Conservation (phyloP, 2,113 vertebrate genomes). For the Baryphthengus martii region DNA sequence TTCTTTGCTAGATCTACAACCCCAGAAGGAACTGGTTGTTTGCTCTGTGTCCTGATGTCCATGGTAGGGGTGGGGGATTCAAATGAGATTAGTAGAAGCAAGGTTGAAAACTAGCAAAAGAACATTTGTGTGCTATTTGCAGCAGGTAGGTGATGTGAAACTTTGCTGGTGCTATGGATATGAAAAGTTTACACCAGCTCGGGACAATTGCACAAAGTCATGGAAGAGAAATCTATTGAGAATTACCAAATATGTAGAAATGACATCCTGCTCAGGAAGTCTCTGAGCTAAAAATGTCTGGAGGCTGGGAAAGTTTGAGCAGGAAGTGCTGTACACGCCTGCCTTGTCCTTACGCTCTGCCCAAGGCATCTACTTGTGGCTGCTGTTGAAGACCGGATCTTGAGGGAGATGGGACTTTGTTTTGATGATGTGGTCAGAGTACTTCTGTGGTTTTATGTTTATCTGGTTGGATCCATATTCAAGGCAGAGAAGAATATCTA, state of each 20-base stretch:
- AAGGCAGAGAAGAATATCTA: background rate
- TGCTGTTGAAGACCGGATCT: background rate
- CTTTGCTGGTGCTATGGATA: background rate
- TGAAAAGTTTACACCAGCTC: background rate
- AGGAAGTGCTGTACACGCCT: background rate
- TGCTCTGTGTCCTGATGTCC: accelerated
- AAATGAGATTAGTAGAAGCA: background rate
- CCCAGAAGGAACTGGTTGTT: background rate
- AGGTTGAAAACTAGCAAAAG: background rate
- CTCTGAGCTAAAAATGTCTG: constrained; percentile 46
- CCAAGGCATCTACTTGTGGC: background rate
- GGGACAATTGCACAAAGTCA: constrained; percentile 32
- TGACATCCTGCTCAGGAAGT: constrained; percentile 52
- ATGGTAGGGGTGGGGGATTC: background rate
- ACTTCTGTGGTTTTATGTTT: background rate
- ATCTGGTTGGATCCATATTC: background rate
- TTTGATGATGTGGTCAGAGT: background rate
- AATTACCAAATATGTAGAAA: constrained; percentile 63
- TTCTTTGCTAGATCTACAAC: background rate
- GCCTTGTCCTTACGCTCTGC: background rate
- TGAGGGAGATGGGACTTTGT: background rate
- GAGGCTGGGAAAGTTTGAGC: constrained; percentile 51
- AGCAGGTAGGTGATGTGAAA: background rate
- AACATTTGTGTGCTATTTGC: background rate
- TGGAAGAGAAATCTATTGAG: constrained; percentile 22